phyloP scores from a whole-genome alignment of 2,888 invertebrate genomes.

The Dryobotodes eremita region DNA sequence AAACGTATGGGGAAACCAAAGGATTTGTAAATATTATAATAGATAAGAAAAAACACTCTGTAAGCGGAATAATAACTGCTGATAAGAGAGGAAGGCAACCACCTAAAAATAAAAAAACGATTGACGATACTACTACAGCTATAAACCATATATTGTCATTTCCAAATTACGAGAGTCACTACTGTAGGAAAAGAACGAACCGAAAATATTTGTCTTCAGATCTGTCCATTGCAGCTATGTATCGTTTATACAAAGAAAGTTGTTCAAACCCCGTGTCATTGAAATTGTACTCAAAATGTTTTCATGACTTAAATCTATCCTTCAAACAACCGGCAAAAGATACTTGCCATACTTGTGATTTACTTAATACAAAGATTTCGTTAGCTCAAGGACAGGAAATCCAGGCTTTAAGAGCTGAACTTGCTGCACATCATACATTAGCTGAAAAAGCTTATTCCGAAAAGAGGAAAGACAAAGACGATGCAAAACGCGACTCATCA shows the following conservation, averaged over 20 bases:
- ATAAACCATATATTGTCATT: conserved; percentile 38
- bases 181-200: conserved; percentile 53
- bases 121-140: conserved; percentile 41
- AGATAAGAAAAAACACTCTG: conserved; percentile 30
- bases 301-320: conserved; percentile 56
- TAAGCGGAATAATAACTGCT: conserved; percentile 39
- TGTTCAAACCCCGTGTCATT: conserved; percentile 52
- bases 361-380: conserved; percentile 34
- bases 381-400: conserved; percentile 34
- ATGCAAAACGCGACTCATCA: conserved; percentile 2
- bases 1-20: conserved; percentile 34
- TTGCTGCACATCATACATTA: conserved; percentile 11
- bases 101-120: conserved; percentile 48
- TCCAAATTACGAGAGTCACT: conserved; percentile 59
- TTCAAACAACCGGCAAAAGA: conserved; percentile 60
- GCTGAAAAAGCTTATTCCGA: conserved; percentile 17
- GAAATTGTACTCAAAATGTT: conserved; percentile 53
- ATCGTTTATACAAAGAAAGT: conserved; percentile 53
- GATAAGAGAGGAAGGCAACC: conserved; percentile 50
- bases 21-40: conserved; percentile 26
- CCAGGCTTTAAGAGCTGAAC: background rate
- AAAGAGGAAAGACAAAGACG: conserved; percentile 19
- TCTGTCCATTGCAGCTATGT: conserved; percentile 56
- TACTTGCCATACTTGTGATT: conserved; percentile 54
- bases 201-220: conserved; percentile 56